These are phyloP conservation scores for Myopa testacea DNA, from an alignment of 2,888 invertebrate genomes.

Conservation along the genomic window DNA sequence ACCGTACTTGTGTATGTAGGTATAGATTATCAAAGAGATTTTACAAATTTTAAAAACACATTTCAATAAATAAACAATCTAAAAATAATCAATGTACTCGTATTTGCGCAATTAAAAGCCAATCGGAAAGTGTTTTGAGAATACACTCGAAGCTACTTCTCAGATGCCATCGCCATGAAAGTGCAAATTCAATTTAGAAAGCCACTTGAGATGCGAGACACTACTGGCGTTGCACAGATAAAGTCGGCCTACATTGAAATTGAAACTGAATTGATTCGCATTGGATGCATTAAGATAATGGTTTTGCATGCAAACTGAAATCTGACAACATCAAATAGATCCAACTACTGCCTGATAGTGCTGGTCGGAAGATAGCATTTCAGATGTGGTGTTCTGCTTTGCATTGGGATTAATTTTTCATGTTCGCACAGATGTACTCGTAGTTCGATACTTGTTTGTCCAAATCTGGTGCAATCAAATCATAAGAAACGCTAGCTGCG, in stretches of 20 bases:
- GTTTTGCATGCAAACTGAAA: constrained; percentile 53
- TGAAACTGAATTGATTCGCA: constrained; percentile 23
- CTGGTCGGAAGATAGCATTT: background rate
- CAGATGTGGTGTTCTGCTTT: background rate
- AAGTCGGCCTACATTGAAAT: constrained; percentile 14
- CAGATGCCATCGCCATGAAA: constrained; percentile 1
- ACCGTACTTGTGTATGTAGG: background rate
- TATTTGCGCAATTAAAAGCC: constrained; percentile 8
- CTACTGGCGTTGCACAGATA: background rate
- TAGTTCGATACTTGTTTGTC: background rate
- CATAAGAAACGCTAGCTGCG: constrained; percentile 16
- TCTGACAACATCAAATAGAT: constrained; percentile 47
- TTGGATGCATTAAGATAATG: constrained; percentile 37
- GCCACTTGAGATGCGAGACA: constrained; percentile 48
- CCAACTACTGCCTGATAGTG: background rate
- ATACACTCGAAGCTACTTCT: background rate
- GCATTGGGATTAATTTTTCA: constrained; percentile 31
- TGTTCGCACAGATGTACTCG: constrained; percentile 24
- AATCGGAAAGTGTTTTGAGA: background rate
- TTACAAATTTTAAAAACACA: background rate
- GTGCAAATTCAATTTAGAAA: constrained; percentile 44
- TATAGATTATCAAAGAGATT: background rate
- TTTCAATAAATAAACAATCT: constrained; percentile 1
- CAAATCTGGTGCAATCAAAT: constrained; percentile 10
- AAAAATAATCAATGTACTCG: constrained; percentile 10